phyloP scores from a whole-genome alignment of 1,140 invertebrate species.

The Apis dorsata region DNA sequence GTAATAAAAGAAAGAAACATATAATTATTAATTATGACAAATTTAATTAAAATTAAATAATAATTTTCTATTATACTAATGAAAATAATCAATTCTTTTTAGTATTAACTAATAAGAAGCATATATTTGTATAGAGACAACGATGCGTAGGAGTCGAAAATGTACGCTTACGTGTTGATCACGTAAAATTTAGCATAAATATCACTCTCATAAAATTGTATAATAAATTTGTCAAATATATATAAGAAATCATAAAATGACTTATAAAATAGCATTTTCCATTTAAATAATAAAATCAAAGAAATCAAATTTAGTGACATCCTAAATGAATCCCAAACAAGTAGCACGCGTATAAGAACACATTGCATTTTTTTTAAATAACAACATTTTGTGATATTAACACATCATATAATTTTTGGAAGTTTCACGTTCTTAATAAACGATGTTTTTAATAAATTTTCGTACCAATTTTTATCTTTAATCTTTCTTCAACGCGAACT shows the following conservation, averaged over 20 bases:
- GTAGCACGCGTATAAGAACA: conserved; percentile 31
- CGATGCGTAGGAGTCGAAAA: conserved; percentile 67
- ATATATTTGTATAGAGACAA: conserved; percentile 40
- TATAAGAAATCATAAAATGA: neutral
- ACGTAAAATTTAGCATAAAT: conserved; percentile 43
- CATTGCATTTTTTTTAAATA: conserved; percentile 8
- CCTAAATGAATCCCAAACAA: conserved; percentile 31
- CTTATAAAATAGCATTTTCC: neutral
- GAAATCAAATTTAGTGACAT: conserved; percentile 65
- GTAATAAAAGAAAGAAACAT: neutral
- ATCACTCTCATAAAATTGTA: neutral
- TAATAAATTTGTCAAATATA: neutral
- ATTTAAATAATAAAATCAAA: conserved; percentile 32
- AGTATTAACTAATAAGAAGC: conserved; percentile 4
- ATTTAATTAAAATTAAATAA: neutral
- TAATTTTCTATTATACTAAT: neutral
- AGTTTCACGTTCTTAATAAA: conserved; percentile 8
- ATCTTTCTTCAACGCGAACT: conserved; percentile 91
- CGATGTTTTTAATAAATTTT: conserved; percentile 31
- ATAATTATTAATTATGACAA: neutral
- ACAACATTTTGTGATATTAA: neutral
- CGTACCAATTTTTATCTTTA: conserved; percentile 93
- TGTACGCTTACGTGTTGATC: conserved; percentile 56
- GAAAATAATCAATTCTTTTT: conserved; percentile 8
- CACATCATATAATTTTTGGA: neutral